These are phyloP conservation scores for Brachionus plicatilis DNA, from an alignment of 1,140 invertebrate genomes.

Conservation along the genomic window DNA sequence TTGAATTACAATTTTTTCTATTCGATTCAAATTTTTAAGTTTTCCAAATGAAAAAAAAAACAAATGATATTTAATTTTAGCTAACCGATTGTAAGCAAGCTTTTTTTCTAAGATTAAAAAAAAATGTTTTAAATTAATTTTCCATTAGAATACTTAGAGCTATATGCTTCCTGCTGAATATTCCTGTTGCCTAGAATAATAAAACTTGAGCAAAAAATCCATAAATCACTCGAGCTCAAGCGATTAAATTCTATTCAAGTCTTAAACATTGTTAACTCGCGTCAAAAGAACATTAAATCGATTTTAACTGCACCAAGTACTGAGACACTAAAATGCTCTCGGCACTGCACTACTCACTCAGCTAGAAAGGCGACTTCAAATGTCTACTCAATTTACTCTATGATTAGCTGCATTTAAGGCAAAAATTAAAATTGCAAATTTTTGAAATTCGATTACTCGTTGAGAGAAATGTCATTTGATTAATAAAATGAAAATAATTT, in stretches of 20 bases:
- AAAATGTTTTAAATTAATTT: not conserved
- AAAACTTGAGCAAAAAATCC: not conserved
- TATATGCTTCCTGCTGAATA: not conserved
- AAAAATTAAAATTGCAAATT: slow-evolving; percentile 6
- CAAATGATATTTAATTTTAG: not conserved
- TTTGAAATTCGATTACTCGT: slow-evolving; percentile 16
- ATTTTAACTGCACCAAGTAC: not conserved
- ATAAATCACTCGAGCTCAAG: not conserved
- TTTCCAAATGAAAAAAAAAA: not conserved
- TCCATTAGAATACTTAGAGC: not conserved
- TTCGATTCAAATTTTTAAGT: not conserved
- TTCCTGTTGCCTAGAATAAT: not conserved
- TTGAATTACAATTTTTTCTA: not conserved
- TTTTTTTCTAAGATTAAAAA: not conserved
- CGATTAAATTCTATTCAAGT: not conserved
- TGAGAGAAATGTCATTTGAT: slow-evolving; percentile 1
- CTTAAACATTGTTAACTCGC: not conserved
- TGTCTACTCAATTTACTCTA: not conserved
- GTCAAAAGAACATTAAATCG: not conserved
- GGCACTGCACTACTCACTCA: not conserved
- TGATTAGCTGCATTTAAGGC: not conserved
- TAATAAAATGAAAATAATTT: not conserved
- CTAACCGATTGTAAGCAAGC: not conserved
- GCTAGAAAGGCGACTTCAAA: not conserved
- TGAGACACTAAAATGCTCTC: not conserved